These are phyloP conservation scores for Heliconius ethilla DNA, from an alignment of 2,888 invertebrate species.

Conservation along the genomic window DNA sequence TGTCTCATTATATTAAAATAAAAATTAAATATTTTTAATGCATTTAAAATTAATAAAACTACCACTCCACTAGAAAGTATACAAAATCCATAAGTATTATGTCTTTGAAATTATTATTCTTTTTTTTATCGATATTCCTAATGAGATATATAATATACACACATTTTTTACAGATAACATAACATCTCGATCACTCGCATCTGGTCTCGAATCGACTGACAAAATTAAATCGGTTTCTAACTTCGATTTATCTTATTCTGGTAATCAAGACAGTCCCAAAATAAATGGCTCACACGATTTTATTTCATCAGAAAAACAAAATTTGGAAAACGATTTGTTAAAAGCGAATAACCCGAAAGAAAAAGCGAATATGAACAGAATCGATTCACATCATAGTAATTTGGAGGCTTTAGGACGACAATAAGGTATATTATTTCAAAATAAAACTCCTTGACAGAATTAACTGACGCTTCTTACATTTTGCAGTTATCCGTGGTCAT, in stretches of 20 bases:
- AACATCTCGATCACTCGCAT: constrained; percentile 62
- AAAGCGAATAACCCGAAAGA: constrained; percentile 58
- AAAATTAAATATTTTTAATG: no score
- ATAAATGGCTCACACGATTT: constrained; percentile 69
- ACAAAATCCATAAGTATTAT: no score
- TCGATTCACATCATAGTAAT: constrained; percentile 76
- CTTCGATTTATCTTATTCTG: constrained; percentile 61
- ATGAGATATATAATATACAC: not conserved
- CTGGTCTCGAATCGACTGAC: constrained; percentile 61
- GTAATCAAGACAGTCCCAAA: constrained; percentile 47
- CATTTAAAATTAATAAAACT: no score
- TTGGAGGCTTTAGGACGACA: constrained; percentile 60
- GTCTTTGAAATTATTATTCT: not conserved
- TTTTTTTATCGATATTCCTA: not conserved
- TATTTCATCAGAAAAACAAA: constrained; percentile 58
- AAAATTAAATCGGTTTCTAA: constrained; percentile 59
- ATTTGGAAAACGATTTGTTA: constrained; percentile 52
- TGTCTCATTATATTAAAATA: no score
- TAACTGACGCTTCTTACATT: no score
- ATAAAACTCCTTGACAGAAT: no score
- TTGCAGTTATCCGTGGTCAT: no score
- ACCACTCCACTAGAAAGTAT: no score
- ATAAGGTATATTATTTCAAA: constrained; percentile 23
- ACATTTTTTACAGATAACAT: constrained; percentile 44
- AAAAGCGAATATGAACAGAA: constrained; percentile 78